Base-by-base conservation (phyloP, 2,113 vertebrate species). In the Phalacrocorax aristotelis region DNA sequence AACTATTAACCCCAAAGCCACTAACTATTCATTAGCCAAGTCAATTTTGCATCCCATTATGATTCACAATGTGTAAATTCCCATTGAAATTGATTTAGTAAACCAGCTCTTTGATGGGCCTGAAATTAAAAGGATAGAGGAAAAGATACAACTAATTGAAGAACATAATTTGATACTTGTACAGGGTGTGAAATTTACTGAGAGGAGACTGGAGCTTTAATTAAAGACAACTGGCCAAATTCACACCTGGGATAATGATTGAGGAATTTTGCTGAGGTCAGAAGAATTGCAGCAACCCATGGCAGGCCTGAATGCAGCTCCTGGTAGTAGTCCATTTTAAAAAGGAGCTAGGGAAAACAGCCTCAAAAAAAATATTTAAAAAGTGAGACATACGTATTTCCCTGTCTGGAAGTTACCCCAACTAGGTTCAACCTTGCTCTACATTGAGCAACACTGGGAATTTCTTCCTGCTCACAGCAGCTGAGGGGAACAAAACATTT, bases 81-180 rank as follows among this genome's bases (percentile, higher is more conserved):
- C 96, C 97, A 98, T 95, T 98, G 98, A 98, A 98, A 98, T 97
- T 98, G 98, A 98, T 98, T 98, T 98, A 97, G 97, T 96, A 98
- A 98, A 98, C 98, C 96, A 95, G 96, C 94, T 94, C 95, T 98
- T 97, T 96, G 96, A 98, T 96, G 95, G 97, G 92, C 60, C 97
- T 95, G 96, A 98, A 98, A 98, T 98, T 98, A 98, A 98, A 98
- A 97, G 96, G 95, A 96, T 89, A 97, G 93, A 96, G 97, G 94
- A 96, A 92, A 94, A 95, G 96, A 97, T 93, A 93, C 92, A 93
- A 95, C 96, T 97, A 97, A 98, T 97, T 95, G 80, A 96, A 98
- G 93, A 97, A 97, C 95, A 96, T 95, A 95, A 64, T 95, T 88
- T 94, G 95, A 89, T 97, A 95, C 94, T 96, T 92, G 93, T 97